Evolutionary conservation across 2,113 vertebrate genomes (phyloP).

Genomic region (Xenus cinereus): DNA sequence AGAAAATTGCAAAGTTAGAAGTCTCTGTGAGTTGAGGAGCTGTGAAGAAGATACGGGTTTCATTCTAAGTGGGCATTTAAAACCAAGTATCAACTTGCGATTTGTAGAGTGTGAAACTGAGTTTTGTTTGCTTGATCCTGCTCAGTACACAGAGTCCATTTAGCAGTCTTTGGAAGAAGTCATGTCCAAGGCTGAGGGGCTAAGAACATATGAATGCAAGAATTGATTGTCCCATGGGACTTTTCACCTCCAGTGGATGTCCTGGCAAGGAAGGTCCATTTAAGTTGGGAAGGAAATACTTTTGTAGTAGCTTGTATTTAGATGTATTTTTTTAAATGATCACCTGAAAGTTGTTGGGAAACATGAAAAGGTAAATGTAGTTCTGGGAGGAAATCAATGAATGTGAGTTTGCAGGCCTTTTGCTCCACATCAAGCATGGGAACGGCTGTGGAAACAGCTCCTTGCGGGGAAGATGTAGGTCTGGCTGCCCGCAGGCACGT

Average conservation of each 20-base stretch:
- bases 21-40: not conserved
- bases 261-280: not conserved
- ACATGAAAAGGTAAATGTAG: not conserved
- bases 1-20: not conserved
- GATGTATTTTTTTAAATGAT: not conserved
- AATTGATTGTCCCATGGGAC: not conserved
- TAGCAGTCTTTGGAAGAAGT: not conserved
- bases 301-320: not conserved
- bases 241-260: not conserved
- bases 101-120: not conserved
- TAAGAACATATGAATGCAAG: accelerated
- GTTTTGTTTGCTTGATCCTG: not conserved
- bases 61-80: not conserved
- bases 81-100: not conserved
- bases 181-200: not conserved
- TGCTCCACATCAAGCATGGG: not conserved
- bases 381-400: not conserved
- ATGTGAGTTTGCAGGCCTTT: not conserved
- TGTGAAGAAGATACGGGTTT: not conserved
- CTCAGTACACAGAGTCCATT: not conserved
- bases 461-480: not conserved
- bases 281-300: not conserved
- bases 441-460: not conserved
- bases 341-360: not conserved
- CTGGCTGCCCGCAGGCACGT: not conserved